Percentiles rank a stretch among this genome's conserved stretches.
These are phyloP conservation scores for Phalacrocorax pelagicus DNA, from an alignment of 2,113 vertebrate genomes.

Conservation along the genomic window DNA sequence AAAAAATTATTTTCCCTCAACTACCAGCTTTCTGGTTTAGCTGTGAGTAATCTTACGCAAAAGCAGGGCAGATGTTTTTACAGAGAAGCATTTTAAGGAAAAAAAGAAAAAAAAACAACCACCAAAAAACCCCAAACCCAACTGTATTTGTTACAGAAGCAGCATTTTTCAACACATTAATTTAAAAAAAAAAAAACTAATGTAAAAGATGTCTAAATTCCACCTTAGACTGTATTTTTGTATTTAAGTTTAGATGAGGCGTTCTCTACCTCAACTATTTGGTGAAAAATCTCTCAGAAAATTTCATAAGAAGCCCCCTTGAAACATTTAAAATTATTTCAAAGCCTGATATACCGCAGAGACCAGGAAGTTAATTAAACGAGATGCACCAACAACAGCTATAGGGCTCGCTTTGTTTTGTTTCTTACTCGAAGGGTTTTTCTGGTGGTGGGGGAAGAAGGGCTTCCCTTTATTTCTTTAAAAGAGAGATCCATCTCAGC, in stretches of 20 bases:
- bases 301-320: accelerated
- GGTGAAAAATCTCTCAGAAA: accelerated
- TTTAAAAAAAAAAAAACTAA: not conserved
- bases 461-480: not conserved
- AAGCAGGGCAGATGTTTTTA: not conserved
- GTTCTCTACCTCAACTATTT: not conserved
- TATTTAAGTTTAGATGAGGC: not conserved
- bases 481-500: not conserved
- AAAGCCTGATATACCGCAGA: not conserved
- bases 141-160: not conserved
- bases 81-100: accelerated
- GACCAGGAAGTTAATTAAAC: not conserved
- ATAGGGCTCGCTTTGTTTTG: not conserved
- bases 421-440: not conserved
- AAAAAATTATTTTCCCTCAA: not conserved
- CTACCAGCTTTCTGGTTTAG: not conserved
- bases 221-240: accelerated
- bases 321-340: not conserved
- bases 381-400: not conserved
- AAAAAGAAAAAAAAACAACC: not conserved
- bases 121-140: not conserved
- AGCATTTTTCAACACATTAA: accelerated
- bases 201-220: not conserved
- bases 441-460: not conserved
- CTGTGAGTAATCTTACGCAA: not conserved